A percentile compares a stretch with the other conserved stretches of the same genome.
These are phyloP conservation scores for Dinothrombium tinctorium DNA, from an alignment of 1,140 invertebrate species.

Conservation along the genomic window DNA sequence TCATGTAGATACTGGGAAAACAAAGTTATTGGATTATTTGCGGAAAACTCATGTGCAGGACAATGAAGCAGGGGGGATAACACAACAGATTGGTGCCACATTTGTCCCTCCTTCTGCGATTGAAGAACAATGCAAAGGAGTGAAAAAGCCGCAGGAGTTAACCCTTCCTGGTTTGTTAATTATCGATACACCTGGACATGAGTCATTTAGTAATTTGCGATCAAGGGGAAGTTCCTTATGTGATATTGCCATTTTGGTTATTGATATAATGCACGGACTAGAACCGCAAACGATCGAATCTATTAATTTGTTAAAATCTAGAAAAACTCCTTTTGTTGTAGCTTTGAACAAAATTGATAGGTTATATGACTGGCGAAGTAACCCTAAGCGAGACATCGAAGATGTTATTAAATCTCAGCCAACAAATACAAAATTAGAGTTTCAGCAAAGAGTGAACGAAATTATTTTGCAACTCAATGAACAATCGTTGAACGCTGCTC, in stretches of 20 bases:
- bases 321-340: slow-evolving; percentile 92
- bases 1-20: slow-evolving; percentile 99
- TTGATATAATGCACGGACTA: slow-evolving; percentile 98
- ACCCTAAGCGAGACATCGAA: slow-evolving; percentile 61
- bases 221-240: slow-evolving; percentile 92
- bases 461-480: slow-evolving; percentile 82
- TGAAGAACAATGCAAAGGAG: slow-evolving; percentile 74
- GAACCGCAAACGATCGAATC: slow-evolving; percentile 98
- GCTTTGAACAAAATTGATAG: slow-evolving; percentile 81
- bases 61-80: slow-evolving; percentile 96
- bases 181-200: slow-evolving; percentile 98
- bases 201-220: slow-evolving; percentile 93
- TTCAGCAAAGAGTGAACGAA: slow-evolving; percentile 65
- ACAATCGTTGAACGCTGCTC: slow-evolving; percentile 71
- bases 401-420: slow-evolving; percentile 59
- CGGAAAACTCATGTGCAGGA: slow-evolving; percentile 88
- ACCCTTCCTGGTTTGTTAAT: slow-evolving; percentile 91
- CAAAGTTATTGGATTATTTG: slow-evolving; percentile 79
- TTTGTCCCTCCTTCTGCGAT: slow-evolving; percentile 96
- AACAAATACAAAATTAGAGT: slow-evolving; percentile 69
- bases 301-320: slow-evolving; percentile 72
- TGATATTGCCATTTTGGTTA: slow-evolving; percentile 96
- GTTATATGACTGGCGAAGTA: slow-evolving; percentile 80
- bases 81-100: slow-evolving; percentile 97
- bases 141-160: slow-evolving; percentile 50